phyloP scores from a whole-genome alignment of 1,140 invertebrate genomes.

The Choristoneura fumiferana region DNA sequence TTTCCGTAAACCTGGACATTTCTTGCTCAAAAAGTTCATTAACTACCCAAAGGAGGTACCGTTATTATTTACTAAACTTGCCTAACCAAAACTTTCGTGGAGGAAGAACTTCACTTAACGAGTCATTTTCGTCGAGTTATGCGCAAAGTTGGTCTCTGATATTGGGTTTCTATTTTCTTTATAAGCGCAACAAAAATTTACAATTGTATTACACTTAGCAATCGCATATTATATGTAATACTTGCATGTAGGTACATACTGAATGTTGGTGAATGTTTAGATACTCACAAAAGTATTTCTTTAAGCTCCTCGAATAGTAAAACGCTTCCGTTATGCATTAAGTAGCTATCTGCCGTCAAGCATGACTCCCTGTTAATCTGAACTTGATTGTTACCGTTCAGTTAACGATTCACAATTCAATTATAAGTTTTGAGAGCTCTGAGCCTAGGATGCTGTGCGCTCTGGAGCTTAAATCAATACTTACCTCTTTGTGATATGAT shows the following conservation, averaged over 20 bases:
- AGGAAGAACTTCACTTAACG: neutral
- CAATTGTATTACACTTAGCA: no score
- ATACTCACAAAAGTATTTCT: no score
- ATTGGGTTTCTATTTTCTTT: no score
- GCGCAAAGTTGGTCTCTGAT: conserved; percentile 2
- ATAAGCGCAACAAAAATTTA: no score
- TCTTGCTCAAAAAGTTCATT: conserved; percentile 8
- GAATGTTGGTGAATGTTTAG: no score
- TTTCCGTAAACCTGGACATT: conserved; percentile 3
- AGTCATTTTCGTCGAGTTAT: conserved; percentile 6
- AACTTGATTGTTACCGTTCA: conserved; percentile 57
- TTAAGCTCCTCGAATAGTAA: neutral
- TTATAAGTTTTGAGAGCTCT: conserved; percentile 57
- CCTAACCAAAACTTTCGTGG: neutral
- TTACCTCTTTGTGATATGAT: conserved; percentile 41
- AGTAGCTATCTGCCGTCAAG: conserved; percentile 8
- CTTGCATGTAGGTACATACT: no score
- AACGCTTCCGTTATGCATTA: neutral
- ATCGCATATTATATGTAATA: no score
- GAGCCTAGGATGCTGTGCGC: conserved; percentile 40
- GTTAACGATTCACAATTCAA: conserved; percentile 58
- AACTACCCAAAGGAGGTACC: neutral
- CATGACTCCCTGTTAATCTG: conserved; percentile 40
- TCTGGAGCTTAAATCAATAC: conserved; percentile 49
- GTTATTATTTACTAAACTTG: conserved; percentile 7